phyloP scores from a whole-genome alignment of 1,140 invertebrate genomes.

The Aphelenchoides besseyi region DNA sequence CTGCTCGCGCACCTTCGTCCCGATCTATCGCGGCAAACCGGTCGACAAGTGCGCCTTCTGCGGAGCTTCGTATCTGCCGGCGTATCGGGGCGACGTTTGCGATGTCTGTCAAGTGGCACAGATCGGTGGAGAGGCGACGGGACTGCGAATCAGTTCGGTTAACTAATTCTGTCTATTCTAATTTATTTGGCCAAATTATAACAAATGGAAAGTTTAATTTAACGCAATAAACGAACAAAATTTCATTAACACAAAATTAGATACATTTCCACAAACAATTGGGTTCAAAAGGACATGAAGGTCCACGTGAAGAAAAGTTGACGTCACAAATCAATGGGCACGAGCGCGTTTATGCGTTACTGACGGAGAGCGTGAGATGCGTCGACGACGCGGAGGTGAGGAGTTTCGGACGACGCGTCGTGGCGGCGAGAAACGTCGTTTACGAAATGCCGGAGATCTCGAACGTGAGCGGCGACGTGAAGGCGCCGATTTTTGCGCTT shows the following conservation, averaged over 20 bases:
- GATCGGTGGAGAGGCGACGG: conserved; percentile 83
- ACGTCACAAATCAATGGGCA: too few relatives aligned
- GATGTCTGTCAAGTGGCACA: conserved; percentile 81
- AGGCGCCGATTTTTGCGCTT: not conserved
- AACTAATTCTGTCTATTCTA: conserved; percentile 4
- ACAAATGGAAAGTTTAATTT: conserved; percentile 1
- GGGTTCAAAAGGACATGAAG: too few relatives aligned
- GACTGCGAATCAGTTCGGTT: conserved; percentile 73
- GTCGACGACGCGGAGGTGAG: not conserved
- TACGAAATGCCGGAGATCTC: not conserved
- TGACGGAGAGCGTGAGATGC: conserved; percentile 12
- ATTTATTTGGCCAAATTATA: not conserved
- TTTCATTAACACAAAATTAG: too few relatives aligned
- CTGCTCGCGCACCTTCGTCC: conserved; percentile 83
- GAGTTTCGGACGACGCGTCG: not conserved
- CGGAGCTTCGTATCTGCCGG: conserved; percentile 79
- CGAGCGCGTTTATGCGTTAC: too few relatives aligned
- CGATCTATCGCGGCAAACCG: conserved; percentile 89
- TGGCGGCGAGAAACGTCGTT: not conserved
- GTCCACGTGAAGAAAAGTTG: too few relatives aligned
- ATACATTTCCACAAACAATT: too few relatives aligned
- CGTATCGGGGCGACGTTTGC: conserved; percentile 82
- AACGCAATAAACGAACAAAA: not conserved
- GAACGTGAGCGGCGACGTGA: not conserved
- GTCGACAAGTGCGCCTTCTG: conserved; percentile 91